Conservation (phyloP, 23 tunicate genomes). For the Oikopleura dioica region DNA sequence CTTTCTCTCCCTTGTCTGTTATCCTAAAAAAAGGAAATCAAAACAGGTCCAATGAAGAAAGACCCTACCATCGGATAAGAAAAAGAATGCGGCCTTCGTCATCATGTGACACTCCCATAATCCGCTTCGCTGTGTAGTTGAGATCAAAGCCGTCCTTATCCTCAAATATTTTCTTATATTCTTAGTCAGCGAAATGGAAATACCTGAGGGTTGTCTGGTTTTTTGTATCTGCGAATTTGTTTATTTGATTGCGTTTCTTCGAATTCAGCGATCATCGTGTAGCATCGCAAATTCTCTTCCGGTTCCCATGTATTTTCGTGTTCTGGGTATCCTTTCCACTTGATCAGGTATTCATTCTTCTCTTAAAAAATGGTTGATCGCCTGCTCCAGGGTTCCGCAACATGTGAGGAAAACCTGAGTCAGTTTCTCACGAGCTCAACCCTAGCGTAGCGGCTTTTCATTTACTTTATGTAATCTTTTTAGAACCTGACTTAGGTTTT, state of each 20-base stretch:
- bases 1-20: neutral
- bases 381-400: too few species aligned
- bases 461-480: too few species aligned
- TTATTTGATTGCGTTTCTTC: too few species aligned
- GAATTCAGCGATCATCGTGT: conserved; percentile 2
- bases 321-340: neutral
- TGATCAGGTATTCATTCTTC: neutral
- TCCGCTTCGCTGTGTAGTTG: neutral
- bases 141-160: neutral
- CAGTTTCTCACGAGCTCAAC: too few species aligned
- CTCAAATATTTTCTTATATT: too few species aligned
- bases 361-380: neutral
- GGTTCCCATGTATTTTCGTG: neutral
- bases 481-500: too few species aligned
- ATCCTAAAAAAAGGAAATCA: neutral
- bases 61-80: neutral
- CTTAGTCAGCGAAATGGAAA: too few species aligned
- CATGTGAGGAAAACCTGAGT: too few species aligned
- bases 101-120: neutral
- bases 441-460: too few species aligned
- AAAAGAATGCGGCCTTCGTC: neutral
- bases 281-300: neutral
- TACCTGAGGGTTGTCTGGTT: too few species aligned
- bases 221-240: too few species aligned
- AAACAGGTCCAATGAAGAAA: too few species aligned